These are phyloP conservation scores for Drosophila micromelanica DNA, from an alignment of 1,140 invertebrate species.

Conservation along the genomic window DNA sequence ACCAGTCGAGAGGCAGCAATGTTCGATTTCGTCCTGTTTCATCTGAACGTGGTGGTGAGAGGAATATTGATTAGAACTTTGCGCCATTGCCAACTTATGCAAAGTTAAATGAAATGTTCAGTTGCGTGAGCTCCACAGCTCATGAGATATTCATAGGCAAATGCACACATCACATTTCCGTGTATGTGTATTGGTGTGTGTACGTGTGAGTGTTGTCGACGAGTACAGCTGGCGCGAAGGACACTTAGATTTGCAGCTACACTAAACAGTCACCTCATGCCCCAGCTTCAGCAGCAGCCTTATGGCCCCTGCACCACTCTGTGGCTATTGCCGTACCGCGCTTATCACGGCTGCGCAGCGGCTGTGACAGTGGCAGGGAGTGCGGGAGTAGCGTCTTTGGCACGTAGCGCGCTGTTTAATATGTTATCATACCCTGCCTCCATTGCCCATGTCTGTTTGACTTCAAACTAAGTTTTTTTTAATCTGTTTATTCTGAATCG, in stretches of 20 bases:
- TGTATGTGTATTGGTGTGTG: not conserved
- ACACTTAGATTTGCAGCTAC: conserved; percentile 18
- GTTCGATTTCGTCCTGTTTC: not conserved
- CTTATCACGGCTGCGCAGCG: conserved; percentile 30
- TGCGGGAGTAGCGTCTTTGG: conserved; percentile 21
- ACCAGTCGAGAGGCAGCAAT: not conserved
- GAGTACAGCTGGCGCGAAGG: conserved; percentile 17
- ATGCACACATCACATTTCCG: conserved; percentile 2
- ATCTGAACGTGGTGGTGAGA: not conserved
- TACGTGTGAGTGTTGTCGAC: conserved; percentile 7
- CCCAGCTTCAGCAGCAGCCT: not conserved
- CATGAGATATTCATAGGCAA: conserved; percentile 68
- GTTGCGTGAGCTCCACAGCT: conserved; percentile 49
- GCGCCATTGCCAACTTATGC: conserved; percentile 42
- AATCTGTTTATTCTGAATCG: too few relatives aligned
- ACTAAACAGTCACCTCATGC: conserved; percentile 10
- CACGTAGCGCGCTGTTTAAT: conserved; percentile 45
- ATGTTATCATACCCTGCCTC: conserved; percentile 22
- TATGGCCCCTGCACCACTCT: too few relatives aligned
- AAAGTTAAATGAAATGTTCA: conserved; percentile 37
- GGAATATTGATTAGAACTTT: conserved; percentile 53
- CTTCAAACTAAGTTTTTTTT: too few relatives aligned
- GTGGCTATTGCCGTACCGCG: not conserved
- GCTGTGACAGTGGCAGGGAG: not conserved
- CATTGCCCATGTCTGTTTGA: too few relatives aligned